Evolutionary conservation across 2,888 invertebrate species (phyloP).

Genomic region (Holacanthella duospinosa): DNA sequence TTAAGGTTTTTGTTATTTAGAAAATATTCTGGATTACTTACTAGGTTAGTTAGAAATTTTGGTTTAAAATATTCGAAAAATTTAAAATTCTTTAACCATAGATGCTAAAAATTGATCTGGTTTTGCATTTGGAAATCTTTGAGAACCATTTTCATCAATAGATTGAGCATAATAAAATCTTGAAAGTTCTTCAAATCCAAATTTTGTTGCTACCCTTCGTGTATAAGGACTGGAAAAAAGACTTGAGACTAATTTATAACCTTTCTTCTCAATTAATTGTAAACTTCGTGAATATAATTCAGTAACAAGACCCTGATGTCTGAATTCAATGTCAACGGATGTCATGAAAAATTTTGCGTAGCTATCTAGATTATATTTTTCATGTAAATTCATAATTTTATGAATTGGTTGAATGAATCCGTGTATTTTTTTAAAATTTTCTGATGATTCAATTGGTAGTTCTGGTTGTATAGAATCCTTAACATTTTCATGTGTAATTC

Average conservation of each 20-base stretch:
- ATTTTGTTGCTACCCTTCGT: constrained; percentile 3
- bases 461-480: too few relatives aligned
- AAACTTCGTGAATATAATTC: constrained; percentile 16
- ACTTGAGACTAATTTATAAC: constrained; percentile 14
- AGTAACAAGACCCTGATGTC: constrained; percentile 15
- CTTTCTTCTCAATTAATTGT: constrained; percentile 6
- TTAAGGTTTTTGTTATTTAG: too few relatives aligned
- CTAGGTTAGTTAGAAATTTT: too few relatives aligned
- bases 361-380: constrained; percentile 11
- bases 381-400: too few relatives aligned
- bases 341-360: constrained; percentile 16
- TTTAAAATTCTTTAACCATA: constrained; percentile 2
- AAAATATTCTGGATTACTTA: too few relatives aligned
- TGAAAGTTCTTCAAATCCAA: constrained; percentile 18
- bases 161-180: too few relatives aligned
- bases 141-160: neutral
- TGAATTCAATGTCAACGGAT: constrained; percentile 11
- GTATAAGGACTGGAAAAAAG: constrained; percentile 19
- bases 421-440: neutral
- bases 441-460: too few relatives aligned
- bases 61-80: too few relatives aligned
- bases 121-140: neutral
- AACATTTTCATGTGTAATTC: too few relatives aligned
- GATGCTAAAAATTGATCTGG: neutral
- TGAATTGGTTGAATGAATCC: too few relatives aligned